Evolutionary conservation across 2,797 vertebrate genomes (phyloP), one percentile per base, ranked within the genome.

Genomic region (Fistularia commersonii): DNA sequence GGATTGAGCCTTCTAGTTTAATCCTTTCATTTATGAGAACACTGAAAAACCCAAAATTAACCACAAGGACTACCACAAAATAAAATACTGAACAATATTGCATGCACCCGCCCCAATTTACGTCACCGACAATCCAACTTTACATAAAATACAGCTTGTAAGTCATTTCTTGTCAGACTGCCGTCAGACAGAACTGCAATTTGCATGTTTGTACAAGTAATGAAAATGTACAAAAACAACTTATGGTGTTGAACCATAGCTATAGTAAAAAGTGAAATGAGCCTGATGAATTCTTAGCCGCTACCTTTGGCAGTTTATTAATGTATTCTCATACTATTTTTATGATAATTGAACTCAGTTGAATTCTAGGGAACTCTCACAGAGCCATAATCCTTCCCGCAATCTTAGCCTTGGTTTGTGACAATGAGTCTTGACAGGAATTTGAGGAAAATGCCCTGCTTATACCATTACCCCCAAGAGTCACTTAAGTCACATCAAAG

Each of bases 1-100:
- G 47, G 36, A 39, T 52, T 53, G 23, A 45, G 56, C 35, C 46
- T 12, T 32, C 32, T 38, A 23, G 36, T 46, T 64, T 76, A 68
- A 80, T 81, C 74, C 64, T 57, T 62, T 66, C 50, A 57, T 45
- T 52, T 48, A 51, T 36, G 38, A 76, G 61, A 74, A 70, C 52
- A 57, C 14, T 38, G 38, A 42, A 57, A 23, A 23, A 23, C 23
- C 23, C 2, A 23, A 52, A 72, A 71, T 54, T 48, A 58, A 57
- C 76, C 63, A 51, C 55, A 55, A 72, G 8, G 31, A 66, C 48
- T 12, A 13, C 14, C 51, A 54, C 10, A 42, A 54, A 38, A 53
- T 51, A 8, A 76, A 68, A 69, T 58, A 37, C 37, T 48, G 32
- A 39, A 15, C 32, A 51, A 7, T 13, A 13, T 6, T 23, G 23